Conservation (phyloP, 2,888 invertebrate genomes). For the Alloscopus bannaensis region DNA sequence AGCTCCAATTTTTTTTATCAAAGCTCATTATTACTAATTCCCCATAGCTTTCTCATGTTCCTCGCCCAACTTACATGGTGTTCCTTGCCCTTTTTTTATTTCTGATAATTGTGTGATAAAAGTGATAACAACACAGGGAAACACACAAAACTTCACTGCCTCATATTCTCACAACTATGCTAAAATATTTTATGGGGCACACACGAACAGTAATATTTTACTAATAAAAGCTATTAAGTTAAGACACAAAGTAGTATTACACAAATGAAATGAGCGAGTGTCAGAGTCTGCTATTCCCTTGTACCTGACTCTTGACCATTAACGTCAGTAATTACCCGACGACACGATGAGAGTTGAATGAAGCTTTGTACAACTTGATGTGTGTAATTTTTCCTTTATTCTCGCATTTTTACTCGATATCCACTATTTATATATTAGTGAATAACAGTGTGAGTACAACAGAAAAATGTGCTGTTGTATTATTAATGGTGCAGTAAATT, state of each 20-base stretch:
- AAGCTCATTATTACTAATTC: slow-evolving; percentile 15
- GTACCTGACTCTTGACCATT: slow-evolving; percentile 12
- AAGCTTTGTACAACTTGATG: too few species aligned
- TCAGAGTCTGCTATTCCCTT: not conserved
- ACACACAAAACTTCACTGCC: slow-evolving; percentile 12
- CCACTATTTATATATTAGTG: too few species aligned
- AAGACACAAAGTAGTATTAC: slow-evolving; percentile 12
- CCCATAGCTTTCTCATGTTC: slow-evolving; percentile 43
- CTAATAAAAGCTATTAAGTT: not conserved
- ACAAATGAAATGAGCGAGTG: too few species aligned
- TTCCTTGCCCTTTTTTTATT: slow-evolving; percentile 45
- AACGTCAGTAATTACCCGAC: slow-evolving; percentile 22
- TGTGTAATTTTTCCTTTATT: too few species aligned
- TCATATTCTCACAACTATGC: slow-evolving; percentile 30
- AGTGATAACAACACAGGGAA: not conserved
- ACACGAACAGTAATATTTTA: slow-evolving; percentile 5
- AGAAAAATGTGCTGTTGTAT: slow-evolving; percentile 8
- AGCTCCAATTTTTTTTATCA: slow-evolving; percentile 8
- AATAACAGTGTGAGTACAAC: too few species aligned
- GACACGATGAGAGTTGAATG: slow-evolving; percentile 4
- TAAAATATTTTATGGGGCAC: slow-evolving; percentile 2
- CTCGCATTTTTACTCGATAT: too few species aligned
- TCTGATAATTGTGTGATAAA: slow-evolving; percentile 55
- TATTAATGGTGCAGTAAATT: slow-evolving; percentile 14
- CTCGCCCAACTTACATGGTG: slow-evolving; percentile 27